phyloP scores from a whole-genome alignment of 2,888 invertebrate genomes.

The Labia minor region DNA sequence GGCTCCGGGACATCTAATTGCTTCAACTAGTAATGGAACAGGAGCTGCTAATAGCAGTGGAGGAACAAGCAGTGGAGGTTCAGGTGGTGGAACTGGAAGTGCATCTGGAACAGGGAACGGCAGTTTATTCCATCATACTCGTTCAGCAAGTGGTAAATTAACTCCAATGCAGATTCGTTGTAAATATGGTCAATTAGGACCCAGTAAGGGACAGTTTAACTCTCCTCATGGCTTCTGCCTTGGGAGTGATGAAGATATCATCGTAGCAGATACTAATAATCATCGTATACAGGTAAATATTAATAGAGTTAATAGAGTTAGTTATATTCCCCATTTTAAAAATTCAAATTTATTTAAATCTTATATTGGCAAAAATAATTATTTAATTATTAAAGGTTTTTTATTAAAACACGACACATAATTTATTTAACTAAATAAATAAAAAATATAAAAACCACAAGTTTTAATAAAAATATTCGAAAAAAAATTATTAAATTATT shows the following conservation, averaged over 20 bases:
- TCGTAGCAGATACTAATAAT: slow-evolving; percentile 96
- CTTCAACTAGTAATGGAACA: not conserved
- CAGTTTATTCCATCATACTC: slow-evolving; percentile 22
- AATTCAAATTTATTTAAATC: slow-evolving; percentile 14
- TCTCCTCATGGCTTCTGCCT: slow-evolving; percentile 96
- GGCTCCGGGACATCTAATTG: not conserved
- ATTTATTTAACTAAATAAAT: no score
- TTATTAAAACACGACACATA: slow-evolving; percentile 19
- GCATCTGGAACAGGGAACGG: slow-evolving; percentile 32
- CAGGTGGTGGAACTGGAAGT: slow-evolving; percentile 30
- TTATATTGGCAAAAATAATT: not conserved
- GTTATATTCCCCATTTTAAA: slow-evolving; percentile 15
- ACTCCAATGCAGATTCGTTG: slow-evolving; percentile 79
- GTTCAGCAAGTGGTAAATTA: slow-evolving; percentile 42
- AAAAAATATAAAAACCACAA: no score
- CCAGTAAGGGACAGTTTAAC: slow-evolving; percentile 88
- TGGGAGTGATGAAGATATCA: slow-evolving; percentile 88
- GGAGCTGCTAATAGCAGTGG: slow-evolving; percentile 9
- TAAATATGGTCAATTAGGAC: slow-evolving; percentile 89
- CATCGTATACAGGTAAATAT: slow-evolving; percentile 80
- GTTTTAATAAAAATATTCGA: no score
- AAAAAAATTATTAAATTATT: no score
- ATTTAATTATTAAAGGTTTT: slow-evolving; percentile 17
- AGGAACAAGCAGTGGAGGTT: slow-evolving; percentile 17
- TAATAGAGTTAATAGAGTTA: not conserved